phyloP scores from a whole-genome alignment of 2,888 invertebrate genomes.

The Argynnis bischoffii region DNA sequence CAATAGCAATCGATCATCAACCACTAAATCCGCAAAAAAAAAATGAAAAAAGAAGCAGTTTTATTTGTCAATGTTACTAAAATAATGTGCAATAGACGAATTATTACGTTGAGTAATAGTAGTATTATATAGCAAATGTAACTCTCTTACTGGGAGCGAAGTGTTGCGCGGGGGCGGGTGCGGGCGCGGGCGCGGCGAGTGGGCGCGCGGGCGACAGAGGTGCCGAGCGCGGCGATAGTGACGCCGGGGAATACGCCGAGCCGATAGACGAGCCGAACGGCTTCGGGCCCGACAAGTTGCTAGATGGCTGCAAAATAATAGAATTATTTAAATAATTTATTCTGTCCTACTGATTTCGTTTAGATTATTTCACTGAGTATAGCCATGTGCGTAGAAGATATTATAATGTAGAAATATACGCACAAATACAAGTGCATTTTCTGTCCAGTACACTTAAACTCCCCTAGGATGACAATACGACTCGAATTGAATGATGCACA shows the following conservation, averaged over 20 bases:
- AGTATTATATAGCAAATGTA: conserved; percentile 71
- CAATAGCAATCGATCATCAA: too few relatives aligned
- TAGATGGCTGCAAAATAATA: conserved; percentile 64
- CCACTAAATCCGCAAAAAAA: too few relatives aligned
- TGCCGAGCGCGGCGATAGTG: conserved; percentile 77
- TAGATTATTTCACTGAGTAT: too few relatives aligned
- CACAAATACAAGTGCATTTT: too few relatives aligned
- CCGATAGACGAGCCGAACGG: conserved; percentile 84
- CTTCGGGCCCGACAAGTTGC: conserved; percentile 82
- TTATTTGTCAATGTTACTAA: too few relatives aligned
- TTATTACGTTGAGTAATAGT: not conserved
- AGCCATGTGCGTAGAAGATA: too few relatives aligned
- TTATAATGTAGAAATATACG: too few relatives aligned
- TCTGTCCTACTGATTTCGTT: not conserved
- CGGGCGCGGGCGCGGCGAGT: conserved; percentile 49
- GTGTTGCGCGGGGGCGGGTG: conserved; percentile 50
- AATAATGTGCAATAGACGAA: too few relatives aligned
- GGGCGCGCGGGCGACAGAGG: conserved; percentile 78
- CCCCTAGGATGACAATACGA: too few relatives aligned
- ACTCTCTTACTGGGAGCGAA: conserved; percentile 80
- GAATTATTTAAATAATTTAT: not conserved
- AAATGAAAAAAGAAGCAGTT: too few relatives aligned
- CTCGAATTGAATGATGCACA: too few relatives aligned
- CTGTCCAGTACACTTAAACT: too few relatives aligned
- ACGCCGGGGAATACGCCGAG: conserved; percentile 73